Base-by-base conservation (phyloP, 2,888 invertebrate genomes). In the Neelides folsomi region DNA sequence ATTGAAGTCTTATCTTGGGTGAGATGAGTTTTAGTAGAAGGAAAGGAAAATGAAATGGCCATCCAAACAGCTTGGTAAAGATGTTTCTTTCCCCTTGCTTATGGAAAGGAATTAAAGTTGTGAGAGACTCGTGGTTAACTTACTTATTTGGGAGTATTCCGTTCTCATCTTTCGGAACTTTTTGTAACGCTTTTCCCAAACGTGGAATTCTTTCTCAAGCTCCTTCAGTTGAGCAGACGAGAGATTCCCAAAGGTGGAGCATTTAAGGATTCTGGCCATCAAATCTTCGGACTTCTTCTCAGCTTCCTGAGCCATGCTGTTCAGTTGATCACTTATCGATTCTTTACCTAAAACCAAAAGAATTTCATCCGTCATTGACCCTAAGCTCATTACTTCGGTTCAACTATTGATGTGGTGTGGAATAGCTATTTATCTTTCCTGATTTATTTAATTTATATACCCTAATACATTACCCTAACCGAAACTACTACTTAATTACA, bases 171-270 rank as follows among this genome's bases (percentile, higher is more conserved):
- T 81, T 72, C 81, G 82, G 40, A 89, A 75, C 1, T 84, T 80
- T 66, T 84, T 77, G 45, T 82, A 79, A 65, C 87, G 79, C 57
- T 89, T 77, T 65, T 92, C 88, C 90, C 92, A 92, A 49, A 86
- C 80, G 58, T 84, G 82, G 47, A 84, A 80, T 70, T 87, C 86
- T 66, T 87, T 86, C 68, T 86, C 86, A 59, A 80, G 80, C 66
- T 83, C 82, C 43, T 64, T 67, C 39, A 62, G 40, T 55, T 57
- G 59, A 39, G 58, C 55, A 12, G 61, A 52, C 40, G 61, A 56
- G n/a, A 61, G 55, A 40, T 59, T 61, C 12, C 59, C 61, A 44
- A 61, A 61, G 43, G 61, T 61, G 18, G 59, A 59, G 49, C 60
- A 55, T 52, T 60, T 60, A 18, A 60, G 56, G 13, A 60, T 57